Conservation (phyloP, 92 coral and sea anemone species). For the Plumapathes pennacea region DNA sequence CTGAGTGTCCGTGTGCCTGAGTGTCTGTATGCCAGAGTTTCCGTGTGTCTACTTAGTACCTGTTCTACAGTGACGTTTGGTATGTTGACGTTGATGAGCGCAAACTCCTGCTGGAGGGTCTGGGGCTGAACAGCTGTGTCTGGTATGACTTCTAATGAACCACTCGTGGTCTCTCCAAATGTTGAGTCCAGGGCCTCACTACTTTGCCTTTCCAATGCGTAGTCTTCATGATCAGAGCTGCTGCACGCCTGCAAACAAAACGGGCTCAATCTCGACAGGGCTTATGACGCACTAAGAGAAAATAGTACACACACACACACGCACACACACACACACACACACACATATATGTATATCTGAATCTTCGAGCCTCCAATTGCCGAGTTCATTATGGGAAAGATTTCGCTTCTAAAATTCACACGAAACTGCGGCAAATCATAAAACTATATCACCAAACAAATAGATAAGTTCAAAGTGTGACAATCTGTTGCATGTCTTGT, state of each 20-base stretch:
- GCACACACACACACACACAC: too few species aligned
- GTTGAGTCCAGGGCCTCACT: constrained; percentile 16
- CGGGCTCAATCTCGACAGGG: too few species aligned
- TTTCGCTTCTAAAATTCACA: neutral
- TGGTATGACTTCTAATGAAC: constrained; percentile 17
- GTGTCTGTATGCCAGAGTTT: too few species aligned
- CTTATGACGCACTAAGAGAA: too few species aligned
- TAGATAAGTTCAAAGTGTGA: neutral
- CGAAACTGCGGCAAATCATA: neutral
- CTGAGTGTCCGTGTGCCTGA: too few species aligned
- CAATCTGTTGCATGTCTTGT: neutral
- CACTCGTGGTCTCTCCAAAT: constrained; percentile 19
- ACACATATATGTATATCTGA: too few species aligned
- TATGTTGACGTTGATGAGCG: constrained; percentile 76
- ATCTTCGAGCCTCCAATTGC: too few species aligned
- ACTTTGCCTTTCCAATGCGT: constrained; percentile 23
- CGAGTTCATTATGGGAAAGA: too few species aligned
- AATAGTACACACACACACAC: too few species aligned
- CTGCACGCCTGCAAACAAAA: constrained; percentile 60
- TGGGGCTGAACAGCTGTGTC: constrained; percentile 52
- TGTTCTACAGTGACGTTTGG: constrained; percentile 81
- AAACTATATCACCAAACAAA: neutral
- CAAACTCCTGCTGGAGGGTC: constrained; percentile 87
- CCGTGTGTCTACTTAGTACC: too few species aligned
- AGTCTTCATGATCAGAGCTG: constrained; percentile 48